These are phyloP conservation scores for Suillia variegata DNA, from an alignment of 2,888 invertebrate species.

Conservation along the genomic window DNA sequence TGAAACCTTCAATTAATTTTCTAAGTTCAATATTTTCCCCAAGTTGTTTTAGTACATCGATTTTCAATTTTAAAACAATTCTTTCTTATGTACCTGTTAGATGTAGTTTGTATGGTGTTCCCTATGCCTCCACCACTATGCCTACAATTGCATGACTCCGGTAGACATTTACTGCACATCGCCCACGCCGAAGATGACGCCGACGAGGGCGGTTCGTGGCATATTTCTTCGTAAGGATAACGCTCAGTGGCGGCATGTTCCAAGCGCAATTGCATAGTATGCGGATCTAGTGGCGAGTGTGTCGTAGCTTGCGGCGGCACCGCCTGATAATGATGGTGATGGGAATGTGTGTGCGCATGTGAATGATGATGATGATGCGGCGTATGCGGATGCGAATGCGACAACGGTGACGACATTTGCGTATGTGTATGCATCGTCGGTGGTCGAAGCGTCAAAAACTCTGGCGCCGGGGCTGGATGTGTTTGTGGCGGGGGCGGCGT, in stretches of 20 bases:
- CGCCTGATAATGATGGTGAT: constrained; percentile 27
- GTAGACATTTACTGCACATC: constrained; percentile 35
- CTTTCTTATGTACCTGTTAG: too few relatives aligned
- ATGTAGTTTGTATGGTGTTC: not conserved
- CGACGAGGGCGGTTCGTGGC: too few relatives aligned
- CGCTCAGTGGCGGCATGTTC: constrained; percentile 26
- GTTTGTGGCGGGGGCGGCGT: constrained; percentile 5
- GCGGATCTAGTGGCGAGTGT: constrained; percentile 28
- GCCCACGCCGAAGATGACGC: too few relatives aligned
- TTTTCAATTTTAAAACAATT: too few relatives aligned
- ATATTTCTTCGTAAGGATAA: constrained; percentile 28
- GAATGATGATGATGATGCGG: constrained; percentile 25
- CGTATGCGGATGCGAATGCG: not conserved
- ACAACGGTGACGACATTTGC: not conserved
- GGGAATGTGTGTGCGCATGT: not conserved
- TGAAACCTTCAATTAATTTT: too few relatives aligned
- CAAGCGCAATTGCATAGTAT: constrained; percentile 21
- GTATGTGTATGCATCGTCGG: not conserved
- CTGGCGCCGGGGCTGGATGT: not conserved
- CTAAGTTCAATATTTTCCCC: too few relatives aligned
- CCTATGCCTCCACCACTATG: constrained; percentile 19
- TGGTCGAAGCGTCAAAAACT: constrained; percentile 4
- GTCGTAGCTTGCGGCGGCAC: constrained; percentile 26
- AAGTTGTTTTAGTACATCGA: too few relatives aligned
- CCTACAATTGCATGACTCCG: constrained; percentile 30